Evolutionary conservation across 53 echinoderm and acorn worm species (phyloP).

Genomic region (Mesocentrotus franciscanus): DNA sequence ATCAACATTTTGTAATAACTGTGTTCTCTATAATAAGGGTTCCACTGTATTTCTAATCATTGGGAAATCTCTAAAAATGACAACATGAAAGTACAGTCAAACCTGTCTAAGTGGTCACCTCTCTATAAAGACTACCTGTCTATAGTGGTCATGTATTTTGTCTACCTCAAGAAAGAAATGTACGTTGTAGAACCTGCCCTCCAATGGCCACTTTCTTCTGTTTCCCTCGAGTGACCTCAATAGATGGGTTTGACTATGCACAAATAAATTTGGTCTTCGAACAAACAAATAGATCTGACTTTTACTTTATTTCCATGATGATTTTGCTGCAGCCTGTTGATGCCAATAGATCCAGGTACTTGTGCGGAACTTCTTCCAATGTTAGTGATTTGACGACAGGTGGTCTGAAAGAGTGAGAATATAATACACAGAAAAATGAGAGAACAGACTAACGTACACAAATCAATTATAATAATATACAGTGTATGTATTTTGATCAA

Average conservation of each 20-base stretch:
- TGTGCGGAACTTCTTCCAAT: conserved; percentile 9
- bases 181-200: no score
- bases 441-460: background rate
- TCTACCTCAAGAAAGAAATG: no score
- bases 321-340: conserved; percentile 25
- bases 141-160: no score
- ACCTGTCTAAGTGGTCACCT: no score
- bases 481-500: no score
- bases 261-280: background rate
- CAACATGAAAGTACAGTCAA: background rate
- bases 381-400: background rate
- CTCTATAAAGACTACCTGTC: no score
- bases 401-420: background rate
- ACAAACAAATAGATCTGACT: background rate
- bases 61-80: background rate
- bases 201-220: no score
- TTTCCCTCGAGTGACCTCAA: no score
- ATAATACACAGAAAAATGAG: background rate
- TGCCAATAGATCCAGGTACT: background rate
- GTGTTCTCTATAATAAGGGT: no score
- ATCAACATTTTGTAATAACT: no score
- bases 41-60: background rate
- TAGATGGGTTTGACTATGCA: no score
- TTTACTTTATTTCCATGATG: conserved; percentile 50
- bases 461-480: background rate